Evolutionary conservation across 2,888 invertebrate genomes (phyloP).

Genomic region (Ptychoptera contaminata): DNA sequence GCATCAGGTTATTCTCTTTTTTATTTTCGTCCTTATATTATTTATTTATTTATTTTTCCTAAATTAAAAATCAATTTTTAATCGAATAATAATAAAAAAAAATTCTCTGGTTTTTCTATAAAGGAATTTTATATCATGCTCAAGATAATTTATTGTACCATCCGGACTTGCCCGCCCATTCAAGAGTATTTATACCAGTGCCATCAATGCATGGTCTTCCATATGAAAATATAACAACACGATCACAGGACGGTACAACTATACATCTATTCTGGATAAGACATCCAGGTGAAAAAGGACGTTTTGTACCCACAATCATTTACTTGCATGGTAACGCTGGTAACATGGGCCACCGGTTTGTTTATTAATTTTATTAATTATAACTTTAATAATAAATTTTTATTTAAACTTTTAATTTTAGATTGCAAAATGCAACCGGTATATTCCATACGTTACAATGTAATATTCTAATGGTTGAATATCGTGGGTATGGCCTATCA

Average conservation of each 20-base stretch:
- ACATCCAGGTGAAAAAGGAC: slow-evolving; percentile 49
- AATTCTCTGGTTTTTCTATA: slow-evolving; percentile 14
- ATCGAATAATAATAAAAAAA: slow-evolving; percentile 5
- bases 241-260: slow-evolving; percentile 58
- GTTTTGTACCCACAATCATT: slow-evolving; percentile 64
- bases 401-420: slow-evolving; percentile 23
- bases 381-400: slow-evolving; percentile 7
- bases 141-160: slow-evolving; percentile 79
- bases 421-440: slow-evolving; percentile 75
- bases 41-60: background rate
- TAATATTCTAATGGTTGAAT: slow-evolving; percentile 86
- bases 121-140: slow-evolving; percentile 69
- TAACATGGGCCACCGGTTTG: slow-evolving; percentile 79
- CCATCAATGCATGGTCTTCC: slow-evolving; percentile 76
- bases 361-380: slow-evolving; percentile 33
- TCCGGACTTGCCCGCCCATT: slow-evolving; percentile 78
- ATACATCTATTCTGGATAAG: slow-evolving; percentile 70
- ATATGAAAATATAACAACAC: slow-evolving; percentile 66
- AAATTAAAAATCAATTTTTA: slow-evolving; percentile 1
- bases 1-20: slow-evolving; percentile 45
- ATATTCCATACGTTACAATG: slow-evolving; percentile 67
- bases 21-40: background rate
- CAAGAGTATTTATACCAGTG: slow-evolving; percentile 72
- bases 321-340: slow-evolving; percentile 96
- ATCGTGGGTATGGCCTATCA: slow-evolving; percentile 86